Evolutionary conservation across 2,888 invertebrate species (phyloP), one percentile per base, ranked within the genome.

Genomic region (Aphodius sticticus): DNA sequence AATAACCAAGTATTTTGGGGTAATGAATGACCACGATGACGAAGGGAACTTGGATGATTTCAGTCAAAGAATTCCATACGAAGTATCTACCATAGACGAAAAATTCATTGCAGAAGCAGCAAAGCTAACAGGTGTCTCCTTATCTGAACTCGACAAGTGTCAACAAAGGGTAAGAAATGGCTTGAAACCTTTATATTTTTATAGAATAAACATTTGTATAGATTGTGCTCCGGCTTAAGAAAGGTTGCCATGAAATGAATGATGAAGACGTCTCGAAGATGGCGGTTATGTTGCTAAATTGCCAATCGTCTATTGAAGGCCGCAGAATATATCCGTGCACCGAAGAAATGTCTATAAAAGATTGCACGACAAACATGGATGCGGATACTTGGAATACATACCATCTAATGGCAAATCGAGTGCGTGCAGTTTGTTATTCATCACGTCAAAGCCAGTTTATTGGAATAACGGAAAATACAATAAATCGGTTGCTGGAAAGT

Each of bases 371-470:
- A 26, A 87, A 90, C 69, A 94, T 94, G 94, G 93, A 93, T 86
- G 87, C 92, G 3, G 92, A 92, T 84, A 92, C 92, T 74, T 93
- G 93, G 93, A 94, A 93, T 85, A 91, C 92, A n/a, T 94, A 94
- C 85, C 93, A 93, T 86, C 89, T 93, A 77, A 92, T 93, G 88
- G 92, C 92, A 82, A 93, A 94, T 85, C 87, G 94, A 83, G 94
- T 93, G 0, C 89, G 93, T 81, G 93, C 93, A n/a, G 92, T 94
- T 79, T 94, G 94, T 85, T 93, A 93, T 84, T 89, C 92, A 15
- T 90, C 92, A 16, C 89, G 93, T 77, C 93, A 93, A 86, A 90
- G 91, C 69, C 93, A 94, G 86, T 94, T 94, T 87, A 89, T 92
- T 76, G 92, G 92, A 16, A 88, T 93, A 76, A 92, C 93, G 1